phyloP scores from a whole-genome alignment of 2,797 vertebrate species.

The Chaunax sp. region DNA sequence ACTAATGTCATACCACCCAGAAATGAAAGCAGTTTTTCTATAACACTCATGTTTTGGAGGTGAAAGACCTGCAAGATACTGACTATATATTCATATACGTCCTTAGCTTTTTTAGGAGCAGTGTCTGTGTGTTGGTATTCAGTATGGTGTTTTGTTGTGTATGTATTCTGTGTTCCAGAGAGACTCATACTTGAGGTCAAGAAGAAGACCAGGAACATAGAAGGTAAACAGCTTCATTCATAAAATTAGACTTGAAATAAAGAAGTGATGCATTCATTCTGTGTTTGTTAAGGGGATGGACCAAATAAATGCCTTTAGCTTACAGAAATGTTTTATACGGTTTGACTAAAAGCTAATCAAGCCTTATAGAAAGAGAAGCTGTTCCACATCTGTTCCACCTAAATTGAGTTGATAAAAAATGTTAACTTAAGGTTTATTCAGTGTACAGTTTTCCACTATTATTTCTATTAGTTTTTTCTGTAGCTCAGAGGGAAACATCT shows the following conservation, averaged over 20 bases:
- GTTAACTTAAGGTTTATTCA: background rate
- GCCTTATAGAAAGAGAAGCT: no score
- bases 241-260: background rate
- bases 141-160: background rate
- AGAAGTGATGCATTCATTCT: background rate
- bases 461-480: background rate
- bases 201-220: conserved; percentile 88
- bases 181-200: conserved; percentile 88
- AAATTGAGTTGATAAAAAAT: background rate
- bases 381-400: background rate
- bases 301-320: background rate
- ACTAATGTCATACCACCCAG: no score
- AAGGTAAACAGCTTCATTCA: conserved; percentile 81
- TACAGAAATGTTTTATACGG: background rate
- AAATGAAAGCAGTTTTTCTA: no score
- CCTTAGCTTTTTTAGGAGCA: no score
- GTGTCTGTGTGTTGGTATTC: no score
- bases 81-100: no score
- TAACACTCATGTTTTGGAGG: no score
- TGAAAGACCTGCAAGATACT: no score
- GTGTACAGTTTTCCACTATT: background rate
- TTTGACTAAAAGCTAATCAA: no score
- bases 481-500: background rate
- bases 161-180: conserved; percentile 73
- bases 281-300: background rate